Conservation (phyloP, 2,797 vertebrate genomes). For the Channallabes apus region DNA sequence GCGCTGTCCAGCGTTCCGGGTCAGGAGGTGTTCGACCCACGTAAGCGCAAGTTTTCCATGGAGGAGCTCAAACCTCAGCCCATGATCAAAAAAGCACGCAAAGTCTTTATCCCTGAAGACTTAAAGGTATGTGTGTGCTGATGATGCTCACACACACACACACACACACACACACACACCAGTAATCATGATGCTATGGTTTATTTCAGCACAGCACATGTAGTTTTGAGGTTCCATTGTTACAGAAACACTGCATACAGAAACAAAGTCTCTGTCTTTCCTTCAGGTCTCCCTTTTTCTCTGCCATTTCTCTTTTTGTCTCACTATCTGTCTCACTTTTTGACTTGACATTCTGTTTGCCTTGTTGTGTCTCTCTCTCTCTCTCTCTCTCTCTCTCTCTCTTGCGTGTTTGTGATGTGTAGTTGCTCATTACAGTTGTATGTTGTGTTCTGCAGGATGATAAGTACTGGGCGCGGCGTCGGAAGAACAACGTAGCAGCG, state of each 20-base stretch:
- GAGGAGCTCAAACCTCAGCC: constrained; percentile 98
- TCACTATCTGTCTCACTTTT: neutral
- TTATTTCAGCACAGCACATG: neutral
- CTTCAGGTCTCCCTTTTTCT: neutral
- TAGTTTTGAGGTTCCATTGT: too few relatives aligned
- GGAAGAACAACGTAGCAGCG: constrained; percentile 98
- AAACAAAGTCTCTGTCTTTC: neutral
- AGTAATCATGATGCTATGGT: neutral
- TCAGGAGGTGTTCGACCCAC: constrained; percentile 96
- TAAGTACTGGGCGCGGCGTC: constrained; percentile 94
- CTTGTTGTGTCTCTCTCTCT: neutral
- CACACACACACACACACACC: neutral
- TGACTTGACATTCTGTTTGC: too few relatives aligned
- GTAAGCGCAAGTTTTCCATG: constrained; percentile 92
- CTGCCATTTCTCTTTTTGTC: neutral
- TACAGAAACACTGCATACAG: too few relatives aligned
- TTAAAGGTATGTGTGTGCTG: constrained; percentile 87
- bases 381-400: neutral
- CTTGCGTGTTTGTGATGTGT: neutral
- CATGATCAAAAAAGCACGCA: constrained; percentile 98
- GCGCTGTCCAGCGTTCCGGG: constrained; percentile 96
- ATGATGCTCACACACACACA: constrained; percentile 15
- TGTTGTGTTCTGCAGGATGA: constrained; percentile 81
- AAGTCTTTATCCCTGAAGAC: constrained; percentile 94
- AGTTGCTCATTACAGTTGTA: neutral